Percentiles rank a stretch among this genome's conserved stretches.
Evolutionary conservation across 2,888 invertebrate genomes (phyloP).

Genomic region (Crepidodera aurea): DNA sequence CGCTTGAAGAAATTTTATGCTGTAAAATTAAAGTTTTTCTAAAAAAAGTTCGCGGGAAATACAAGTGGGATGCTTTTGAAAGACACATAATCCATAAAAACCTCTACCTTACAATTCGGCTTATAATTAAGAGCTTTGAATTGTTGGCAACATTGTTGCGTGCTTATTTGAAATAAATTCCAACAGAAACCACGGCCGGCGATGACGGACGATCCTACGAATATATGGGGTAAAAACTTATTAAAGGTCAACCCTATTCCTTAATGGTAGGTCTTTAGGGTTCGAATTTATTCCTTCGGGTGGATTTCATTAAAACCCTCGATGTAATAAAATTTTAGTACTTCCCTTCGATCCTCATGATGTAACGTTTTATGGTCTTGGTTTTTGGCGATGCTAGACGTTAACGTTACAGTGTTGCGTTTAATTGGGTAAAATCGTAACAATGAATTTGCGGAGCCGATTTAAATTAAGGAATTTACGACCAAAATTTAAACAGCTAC

Average conservation of each 20-base stretch:
- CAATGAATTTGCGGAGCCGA: background rate
- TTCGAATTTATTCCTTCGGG: constrained; percentile 23
- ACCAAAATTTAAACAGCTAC: too few species aligned
- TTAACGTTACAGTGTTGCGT: constrained; percentile 13
- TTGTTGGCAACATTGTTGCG: constrained; percentile 9
- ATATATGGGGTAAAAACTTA: constrained; percentile 18
- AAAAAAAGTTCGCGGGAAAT: too few species aligned
- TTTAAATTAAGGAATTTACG: background rate
- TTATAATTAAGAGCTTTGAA: constrained; percentile 1
- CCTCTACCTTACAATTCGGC: background rate
- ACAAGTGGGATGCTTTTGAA: too few species aligned
- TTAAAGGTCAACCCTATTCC: constrained; percentile 18
- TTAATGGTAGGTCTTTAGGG: constrained; percentile 11
- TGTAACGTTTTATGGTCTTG: constrained; percentile 15
- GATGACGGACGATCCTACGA: constrained; percentile 14
- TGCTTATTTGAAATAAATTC: constrained; percentile 11
- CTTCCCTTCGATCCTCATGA: constrained; percentile 23
- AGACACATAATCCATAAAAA: too few species aligned
- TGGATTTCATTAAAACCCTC: constrained; percentile 23
- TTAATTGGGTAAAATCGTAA: constrained; percentile 11
- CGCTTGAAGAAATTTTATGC: too few species aligned
- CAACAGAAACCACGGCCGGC: background rate
- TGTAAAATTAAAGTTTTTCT: too few species aligned
- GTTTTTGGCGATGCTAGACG: constrained; percentile 9
- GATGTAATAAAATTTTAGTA: constrained; percentile 20